Conservation (phyloP, 2,113 vertebrate genomes). For the Odontophorus gujanensis region DNA sequence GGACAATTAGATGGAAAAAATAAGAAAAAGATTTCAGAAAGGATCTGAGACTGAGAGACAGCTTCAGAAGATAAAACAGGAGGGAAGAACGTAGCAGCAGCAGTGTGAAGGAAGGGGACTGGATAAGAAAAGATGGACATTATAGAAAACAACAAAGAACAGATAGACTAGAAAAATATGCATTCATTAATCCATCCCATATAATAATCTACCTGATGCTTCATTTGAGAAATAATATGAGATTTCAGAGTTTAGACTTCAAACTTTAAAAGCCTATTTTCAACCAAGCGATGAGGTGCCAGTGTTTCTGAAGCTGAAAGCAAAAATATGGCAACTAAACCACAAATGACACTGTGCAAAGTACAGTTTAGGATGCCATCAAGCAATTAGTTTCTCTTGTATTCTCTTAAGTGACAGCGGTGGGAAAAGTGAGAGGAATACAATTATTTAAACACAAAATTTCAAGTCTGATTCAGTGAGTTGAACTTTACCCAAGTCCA, state of each 20-base stretch:
- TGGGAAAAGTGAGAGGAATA: neutral
- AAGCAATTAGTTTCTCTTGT: neutral
- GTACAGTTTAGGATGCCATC: neutral
- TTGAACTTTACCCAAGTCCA: neutral
- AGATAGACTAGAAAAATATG: neutral
- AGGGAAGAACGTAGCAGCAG: neutral
- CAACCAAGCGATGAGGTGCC: neutral
- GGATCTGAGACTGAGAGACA: neutral
- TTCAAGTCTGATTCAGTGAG: neutral
- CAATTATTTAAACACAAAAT: neutral
- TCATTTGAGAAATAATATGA: neutral
- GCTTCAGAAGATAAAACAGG: neutral
- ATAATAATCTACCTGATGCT: neutral
- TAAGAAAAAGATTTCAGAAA: neutral
- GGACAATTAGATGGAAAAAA: neutral
- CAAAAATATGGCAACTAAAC: neutral
- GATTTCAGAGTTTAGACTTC: neutral
- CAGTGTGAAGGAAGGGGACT: neutral
- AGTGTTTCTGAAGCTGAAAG: neutral
- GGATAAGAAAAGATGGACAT: neutral
- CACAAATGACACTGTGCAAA: neutral
- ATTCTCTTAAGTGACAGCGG: neutral
- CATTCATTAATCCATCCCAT: neutral
- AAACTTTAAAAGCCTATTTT: neutral
- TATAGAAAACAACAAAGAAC: neutral